A percentile compares a stretch with the other conserved stretches of the same genome.
These are phyloP conservation scores for Neotragus pygmaeus DNA, from an alignment of 2,113 vertebrate species.

Conservation along the genomic window DNA sequence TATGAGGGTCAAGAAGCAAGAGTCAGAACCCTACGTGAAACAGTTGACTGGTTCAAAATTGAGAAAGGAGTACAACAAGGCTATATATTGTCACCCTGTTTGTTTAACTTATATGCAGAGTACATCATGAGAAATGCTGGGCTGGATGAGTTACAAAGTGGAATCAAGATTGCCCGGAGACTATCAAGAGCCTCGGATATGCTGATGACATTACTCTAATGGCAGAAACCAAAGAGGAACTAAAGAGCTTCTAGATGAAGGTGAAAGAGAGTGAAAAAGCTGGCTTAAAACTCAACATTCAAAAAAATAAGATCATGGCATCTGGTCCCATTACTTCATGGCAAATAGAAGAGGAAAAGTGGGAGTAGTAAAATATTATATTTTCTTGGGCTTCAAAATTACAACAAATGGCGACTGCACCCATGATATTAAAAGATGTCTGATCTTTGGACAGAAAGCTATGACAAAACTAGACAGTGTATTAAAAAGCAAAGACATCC, in stretches of 20 bases:
- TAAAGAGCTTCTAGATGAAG: neutral
- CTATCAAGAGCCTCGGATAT: neutral
- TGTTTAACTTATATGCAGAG: neutral
- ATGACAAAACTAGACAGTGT: neutral
- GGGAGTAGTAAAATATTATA: neutral
- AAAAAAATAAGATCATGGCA: neutral
- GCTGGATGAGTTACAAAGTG: neutral
- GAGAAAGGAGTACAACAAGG: neutral
- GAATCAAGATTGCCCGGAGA: fast-evolving
- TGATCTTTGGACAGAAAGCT: neutral
- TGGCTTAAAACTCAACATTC: neutral
- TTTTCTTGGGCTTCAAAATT: neutral
- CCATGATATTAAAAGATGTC: neutral
- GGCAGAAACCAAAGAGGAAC: neutral
- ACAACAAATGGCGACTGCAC: neutral
- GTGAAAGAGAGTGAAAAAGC: neutral
- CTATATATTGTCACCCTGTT: neutral
- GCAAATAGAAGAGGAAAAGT: neutral
- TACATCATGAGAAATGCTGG: neutral
- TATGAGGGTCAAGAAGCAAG: neutral
- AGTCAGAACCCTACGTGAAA: neutral
- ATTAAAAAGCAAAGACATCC: neutral
- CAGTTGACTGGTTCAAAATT: neutral
- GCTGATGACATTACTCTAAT: neutral
- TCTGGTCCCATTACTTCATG: neutral